phyloP scores from a whole-genome alignment of 2,888 invertebrate species.

The Bembecia ichneumoniformis region DNA sequence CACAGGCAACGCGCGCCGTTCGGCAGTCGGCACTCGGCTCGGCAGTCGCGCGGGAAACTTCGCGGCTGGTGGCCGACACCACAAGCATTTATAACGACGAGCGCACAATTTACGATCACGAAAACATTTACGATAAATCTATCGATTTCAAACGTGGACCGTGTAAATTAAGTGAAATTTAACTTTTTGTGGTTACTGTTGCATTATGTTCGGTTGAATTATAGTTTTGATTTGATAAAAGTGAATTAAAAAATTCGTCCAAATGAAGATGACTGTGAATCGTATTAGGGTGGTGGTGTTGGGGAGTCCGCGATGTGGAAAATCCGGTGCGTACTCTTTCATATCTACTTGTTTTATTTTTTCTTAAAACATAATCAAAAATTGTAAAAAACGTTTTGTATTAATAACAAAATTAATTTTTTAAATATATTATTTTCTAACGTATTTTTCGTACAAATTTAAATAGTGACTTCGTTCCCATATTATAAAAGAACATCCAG shows the following conservation, averaged over 20 bases:
- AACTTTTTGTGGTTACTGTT: constrained; percentile 29
- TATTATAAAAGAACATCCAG: too few relatives aligned
- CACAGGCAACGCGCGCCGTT: constrained; percentile 24
- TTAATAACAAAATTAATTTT: too few relatives aligned
- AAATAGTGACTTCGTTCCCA: too few relatives aligned
- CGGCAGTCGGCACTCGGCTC: constrained; percentile 13
- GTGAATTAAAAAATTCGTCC: constrained; percentile 39
- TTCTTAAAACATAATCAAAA: too few relatives aligned
- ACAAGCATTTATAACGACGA: constrained; percentile 9
- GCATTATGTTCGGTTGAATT: constrained; percentile 37
- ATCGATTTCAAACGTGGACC: constrained; percentile 25
- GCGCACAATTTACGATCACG: constrained; percentile 28
- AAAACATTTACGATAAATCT: constrained; percentile 59
- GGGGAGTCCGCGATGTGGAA: constrained; percentile 83
- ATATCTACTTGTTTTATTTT: neutral
- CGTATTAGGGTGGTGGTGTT: constrained; percentile 85
- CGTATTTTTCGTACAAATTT: too few relatives aligned
- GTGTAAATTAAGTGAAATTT: constrained; percentile 33
- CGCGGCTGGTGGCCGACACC: constrained; percentile 41
- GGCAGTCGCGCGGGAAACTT: constrained; percentile 63
- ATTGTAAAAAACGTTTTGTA: too few relatives aligned
- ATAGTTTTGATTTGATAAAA: constrained; percentile 24
- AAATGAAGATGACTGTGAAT: constrained; percentile 81
- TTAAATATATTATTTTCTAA: too few relatives aligned
- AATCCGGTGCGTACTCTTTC: constrained; percentile 76